Conservation (phyloP, 2,797 vertebrate genomes). For the Poeciliopsis gracilis region DNA sequence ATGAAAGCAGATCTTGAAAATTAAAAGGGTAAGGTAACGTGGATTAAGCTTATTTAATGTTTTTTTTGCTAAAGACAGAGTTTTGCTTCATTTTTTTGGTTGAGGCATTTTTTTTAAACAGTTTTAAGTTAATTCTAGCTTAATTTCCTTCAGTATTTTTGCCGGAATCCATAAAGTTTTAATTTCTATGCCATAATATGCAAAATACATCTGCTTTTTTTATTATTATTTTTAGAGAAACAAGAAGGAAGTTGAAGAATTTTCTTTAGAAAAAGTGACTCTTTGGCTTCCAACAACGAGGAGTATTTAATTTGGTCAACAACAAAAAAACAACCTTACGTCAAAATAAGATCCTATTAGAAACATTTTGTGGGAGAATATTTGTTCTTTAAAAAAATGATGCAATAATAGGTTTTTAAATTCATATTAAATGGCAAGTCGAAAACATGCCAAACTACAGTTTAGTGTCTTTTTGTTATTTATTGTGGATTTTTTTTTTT, state of each 20-base stretch:
- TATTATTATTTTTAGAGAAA: neutral
- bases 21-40: constrained; percentile 11
- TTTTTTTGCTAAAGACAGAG: constrained; percentile 12
- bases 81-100: constrained; percentile 50
- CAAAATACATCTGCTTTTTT: constrained; percentile 22
- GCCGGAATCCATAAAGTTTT: constrained; percentile 10
- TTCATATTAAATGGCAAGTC: neutral
- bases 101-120: constrained; percentile 19
- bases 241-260: constrained; percentile 9
- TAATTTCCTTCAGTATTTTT: constrained; percentile 7
- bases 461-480: constrained; percentile 6
- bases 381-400: neutral
- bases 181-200: constrained; percentile 30
- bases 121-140: constrained; percentile 16
- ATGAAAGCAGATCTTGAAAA: constrained; percentile 30
- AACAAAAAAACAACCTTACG: neutral
- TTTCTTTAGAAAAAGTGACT: constrained; percentile 13
- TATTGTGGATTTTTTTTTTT: constrained; percentile 3
- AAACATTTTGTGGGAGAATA: neutral
- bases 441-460: neutral
- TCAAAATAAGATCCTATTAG: constrained; percentile 8
- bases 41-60: constrained; percentile 32
- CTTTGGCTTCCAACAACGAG: neutral
- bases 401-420: constrained; percentile 13
- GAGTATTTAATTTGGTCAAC: constrained; percentile 3